Evolutionary conservation across 2,888 invertebrate genomes (phyloP), one percentile per base, ranked within the genome.

Genomic region (Pristionchus mayeri): DNA sequence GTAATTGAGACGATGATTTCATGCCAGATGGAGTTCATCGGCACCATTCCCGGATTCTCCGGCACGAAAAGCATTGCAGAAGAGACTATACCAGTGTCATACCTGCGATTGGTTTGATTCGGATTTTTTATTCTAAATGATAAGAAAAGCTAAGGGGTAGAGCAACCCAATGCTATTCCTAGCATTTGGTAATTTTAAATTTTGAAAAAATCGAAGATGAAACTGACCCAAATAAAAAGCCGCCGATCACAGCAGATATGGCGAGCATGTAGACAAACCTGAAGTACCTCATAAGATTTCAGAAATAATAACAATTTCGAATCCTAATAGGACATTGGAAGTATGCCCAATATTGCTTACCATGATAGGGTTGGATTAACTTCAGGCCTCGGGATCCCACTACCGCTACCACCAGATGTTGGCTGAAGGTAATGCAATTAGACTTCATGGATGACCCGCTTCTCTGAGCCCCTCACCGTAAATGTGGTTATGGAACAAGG

Each of bases 41-140:
- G 89, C 24, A 85, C 85, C 88, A 92, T 88, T 30, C 88, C 87
- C 2, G 50, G 18, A 37, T 44, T 86, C 50, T 87, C 86, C 7
- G 89, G 90, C 7, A 89, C 88, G 79, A 88, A 90, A 24, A 90
- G 86, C 90, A 90, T 89, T 0, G 91, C 90, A 24, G 94, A 94
- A 0, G 94, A 94, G 3, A 95, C 94, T 48, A 95, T 94, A 9
- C 94, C 94, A 0, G 94, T 95, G 89, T 95, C 95, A 91, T 95
- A 95, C 37, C 81, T 82, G 50, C 18, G 60, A 24, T 63, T n/a
- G n/a, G n/a, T n/a, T n/a, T n/a, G n/a, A n/a, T n/a, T n/a, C n/a
- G n/a, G n/a, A n/a, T n/a, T n/a, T n/a, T n/a, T n/a, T n/a, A n/a
- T n/a, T n/a, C n/a, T n/a, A n/a, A n/a, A n/a, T n/a, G n/a, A n/a